Percentiles rank a stretch among this genome's conserved stretches.
Evolutionary conservation across 1,140 invertebrate genomes (phyloP).

Genomic region (Drosophila truncata): DNA sequence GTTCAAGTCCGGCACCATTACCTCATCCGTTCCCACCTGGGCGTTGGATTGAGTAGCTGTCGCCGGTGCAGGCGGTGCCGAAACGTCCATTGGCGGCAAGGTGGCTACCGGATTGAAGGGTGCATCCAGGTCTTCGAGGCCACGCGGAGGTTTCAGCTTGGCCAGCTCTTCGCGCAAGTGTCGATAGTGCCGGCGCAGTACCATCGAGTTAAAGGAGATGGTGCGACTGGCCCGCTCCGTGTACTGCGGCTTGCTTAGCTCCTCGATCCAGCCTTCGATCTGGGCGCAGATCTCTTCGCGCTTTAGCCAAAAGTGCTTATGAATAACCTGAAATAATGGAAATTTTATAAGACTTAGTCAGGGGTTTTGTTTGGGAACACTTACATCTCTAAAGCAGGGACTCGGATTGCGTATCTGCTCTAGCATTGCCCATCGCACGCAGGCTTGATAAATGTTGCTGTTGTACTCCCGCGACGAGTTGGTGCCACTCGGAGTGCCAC

Average conservation of each 20-base stretch:
- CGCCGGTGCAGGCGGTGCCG: slow-evolving; percentile 40
- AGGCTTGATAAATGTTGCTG: slow-evolving; percentile 97
- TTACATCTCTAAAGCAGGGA: slow-evolving; percentile 96
- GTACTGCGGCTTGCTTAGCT: slow-evolving; percentile 92
- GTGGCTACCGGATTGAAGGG: slow-evolving; percentile 87
- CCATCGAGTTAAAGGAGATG: slow-evolving; percentile 91
- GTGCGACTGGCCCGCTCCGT: slow-evolving; percentile 89
- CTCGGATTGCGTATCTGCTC: slow-evolving; percentile 96
- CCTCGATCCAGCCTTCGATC: slow-evolving; percentile 95
- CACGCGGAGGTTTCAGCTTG: slow-evolving; percentile 91
- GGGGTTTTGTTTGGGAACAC: slow-evolving; percentile 1
- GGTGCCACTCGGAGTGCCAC: slow-evolving; percentile 94
- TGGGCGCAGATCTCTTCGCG: slow-evolving; percentile 95
- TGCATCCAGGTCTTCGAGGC: slow-evolving; percentile 89
- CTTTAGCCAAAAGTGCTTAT: slow-evolving; percentile 98
- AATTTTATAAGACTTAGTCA: neutral
- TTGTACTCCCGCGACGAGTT: slow-evolving; percentile 97
- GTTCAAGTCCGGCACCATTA: slow-evolving; percentile 53
- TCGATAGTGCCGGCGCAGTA: slow-evolving; percentile 91
- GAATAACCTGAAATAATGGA: slow-evolving; percentile 89
- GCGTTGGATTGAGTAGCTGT: slow-evolving; percentile 41
- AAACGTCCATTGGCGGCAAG: slow-evolving; percentile 74
- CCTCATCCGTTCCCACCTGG: slow-evolving; percentile 66
- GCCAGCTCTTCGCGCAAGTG: slow-evolving; percentile 92
- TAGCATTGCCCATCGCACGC: slow-evolving; percentile 98